A percentile compares a stretch with the other conserved stretches of the same genome.
These are phyloP conservation scores for Falco cherrug DNA, from an alignment of 2,797 vertebrate species.

Conservation along the genomic window DNA sequence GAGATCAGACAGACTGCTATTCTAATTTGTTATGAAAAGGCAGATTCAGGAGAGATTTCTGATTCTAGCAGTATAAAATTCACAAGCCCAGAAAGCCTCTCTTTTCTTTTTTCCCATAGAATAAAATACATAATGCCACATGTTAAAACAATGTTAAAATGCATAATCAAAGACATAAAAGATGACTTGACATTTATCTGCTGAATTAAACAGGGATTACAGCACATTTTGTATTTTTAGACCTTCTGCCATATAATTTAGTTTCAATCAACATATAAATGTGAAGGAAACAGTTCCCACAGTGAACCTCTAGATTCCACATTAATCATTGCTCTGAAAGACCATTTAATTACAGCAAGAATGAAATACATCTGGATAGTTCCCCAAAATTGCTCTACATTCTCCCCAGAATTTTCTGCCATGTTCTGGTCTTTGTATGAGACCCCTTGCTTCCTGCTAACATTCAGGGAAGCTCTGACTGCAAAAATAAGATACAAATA, in stretches of 20 bases:
- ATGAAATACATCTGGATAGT: not conserved
- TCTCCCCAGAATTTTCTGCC: not conserved
- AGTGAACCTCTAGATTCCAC: not conserved
- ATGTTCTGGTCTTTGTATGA: not conserved
- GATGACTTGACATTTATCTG: not conserved
- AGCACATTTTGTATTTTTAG: not conserved
- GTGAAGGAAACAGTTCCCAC: not conserved
- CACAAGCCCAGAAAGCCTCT: not conserved
- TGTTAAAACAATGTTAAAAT: not conserved
- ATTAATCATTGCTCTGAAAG: constrained; percentile 6
- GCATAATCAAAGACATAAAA: not conserved
- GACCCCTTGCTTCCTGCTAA: not conserved
- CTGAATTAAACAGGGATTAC: not conserved
- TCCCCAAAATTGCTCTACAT: not conserved
- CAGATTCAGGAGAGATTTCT: not conserved
- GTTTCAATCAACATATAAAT: not conserved
- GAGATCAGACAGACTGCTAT: not conserved
- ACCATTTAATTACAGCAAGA: not conserved
- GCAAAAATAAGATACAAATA: not conserved
- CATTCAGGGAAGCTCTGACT: not conserved
- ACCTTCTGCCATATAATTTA: not conserved
- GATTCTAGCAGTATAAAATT: not conserved
- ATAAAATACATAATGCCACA: not conserved
- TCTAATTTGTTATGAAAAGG: not conserved
- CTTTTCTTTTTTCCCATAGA: not conserved